phyloP scores from a whole-genome alignment of 2,113 vertebrate species.

The Caranx ignobilis region DNA sequence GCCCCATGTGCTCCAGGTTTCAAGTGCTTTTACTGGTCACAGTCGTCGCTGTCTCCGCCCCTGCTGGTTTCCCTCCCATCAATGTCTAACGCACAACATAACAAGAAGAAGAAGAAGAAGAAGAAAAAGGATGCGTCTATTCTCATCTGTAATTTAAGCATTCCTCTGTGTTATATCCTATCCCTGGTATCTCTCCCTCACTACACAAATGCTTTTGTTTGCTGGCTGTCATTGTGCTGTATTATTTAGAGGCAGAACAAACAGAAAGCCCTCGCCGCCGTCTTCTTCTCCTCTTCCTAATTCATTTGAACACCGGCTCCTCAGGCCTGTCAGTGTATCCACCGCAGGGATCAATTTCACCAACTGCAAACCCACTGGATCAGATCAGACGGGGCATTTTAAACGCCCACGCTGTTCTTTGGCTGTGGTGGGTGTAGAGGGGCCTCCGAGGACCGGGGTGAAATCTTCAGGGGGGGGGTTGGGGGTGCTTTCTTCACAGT shows the following conservation, averaged over 20 bases:
- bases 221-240: conserved; percentile 63
- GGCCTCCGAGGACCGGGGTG: conserved; percentile 24
- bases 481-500: background rate
- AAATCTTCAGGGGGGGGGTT: conserved; percentile 16
- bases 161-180: conserved; percentile 34
- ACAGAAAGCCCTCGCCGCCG: conserved; percentile 48
- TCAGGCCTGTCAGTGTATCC: conserved; percentile 56
- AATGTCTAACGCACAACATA: conserved; percentile 53
- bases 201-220: conserved; percentile 70
- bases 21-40: conserved; percentile 9
- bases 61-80: conserved; percentile 35
- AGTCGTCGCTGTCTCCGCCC: background rate
- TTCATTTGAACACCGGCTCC: conserved; percentile 50
- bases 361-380: conserved; percentile 55
- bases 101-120: conserved; percentile 28
- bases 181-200: conserved; percentile 22
- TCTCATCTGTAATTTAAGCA: conserved; percentile 68
- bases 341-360: conserved; percentile 72
- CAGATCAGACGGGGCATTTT: conserved; percentile 49
- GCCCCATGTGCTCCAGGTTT: conserved; percentile 5
- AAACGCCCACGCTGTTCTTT: conserved; percentile 37
- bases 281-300: conserved; percentile 58
- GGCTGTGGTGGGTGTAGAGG: background rate
- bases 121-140: conserved; percentile 43
- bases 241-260: conserved; percentile 74